A percentile compares a stretch with the other conserved stretches of the same genome.
Evolutionary conservation across 1,140 invertebrate genomes (phyloP).

Genomic region (Macrosteles quadrilineatus): DNA sequence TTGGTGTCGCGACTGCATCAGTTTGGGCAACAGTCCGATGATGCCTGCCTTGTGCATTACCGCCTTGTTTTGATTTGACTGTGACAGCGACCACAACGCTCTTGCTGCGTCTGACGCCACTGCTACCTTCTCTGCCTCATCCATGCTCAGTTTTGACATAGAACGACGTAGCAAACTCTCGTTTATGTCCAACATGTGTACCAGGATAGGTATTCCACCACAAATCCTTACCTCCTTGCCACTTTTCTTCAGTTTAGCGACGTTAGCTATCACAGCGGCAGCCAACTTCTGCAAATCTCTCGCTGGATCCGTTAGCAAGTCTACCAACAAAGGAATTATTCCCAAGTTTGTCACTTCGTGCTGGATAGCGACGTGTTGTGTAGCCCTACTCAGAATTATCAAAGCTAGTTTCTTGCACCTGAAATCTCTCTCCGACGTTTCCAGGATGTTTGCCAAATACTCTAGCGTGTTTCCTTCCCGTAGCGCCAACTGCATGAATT

Average conservation of each 20-base stretch:
- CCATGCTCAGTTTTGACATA: constrained; percentile 59
- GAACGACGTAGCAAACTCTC: constrained; percentile 53
- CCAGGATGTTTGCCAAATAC: constrained; percentile 87
- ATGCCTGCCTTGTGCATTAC: constrained; percentile 81
- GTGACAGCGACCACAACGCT: constrained; percentile 82
- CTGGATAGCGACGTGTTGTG: constrained; percentile 73
- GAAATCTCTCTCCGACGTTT: constrained; percentile 71
- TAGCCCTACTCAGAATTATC: constrained; percentile 75
- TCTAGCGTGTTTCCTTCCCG: constrained; percentile 85
- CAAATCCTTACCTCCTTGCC: constrained; percentile 80
- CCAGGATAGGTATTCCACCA: constrained; percentile 77
- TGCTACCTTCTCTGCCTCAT: constrained; percentile 65
- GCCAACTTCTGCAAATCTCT: constrained; percentile 76
- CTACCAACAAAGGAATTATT: constrained; percentile 70
- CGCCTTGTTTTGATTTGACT: constrained; percentile 80
- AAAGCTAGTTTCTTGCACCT: constrained; percentile 86
- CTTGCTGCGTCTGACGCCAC: constrained; percentile 80
- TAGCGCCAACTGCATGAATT: constrained; percentile 74
- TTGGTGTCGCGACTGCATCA: constrained; percentile 70
- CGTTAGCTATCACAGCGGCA: constrained; percentile 85
- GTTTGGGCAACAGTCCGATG: constrained; percentile 74
- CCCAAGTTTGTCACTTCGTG: constrained; percentile 85
- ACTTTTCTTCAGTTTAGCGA: constrained; percentile 80
- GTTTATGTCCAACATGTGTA: constrained; percentile 61
- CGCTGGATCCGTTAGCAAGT: constrained; percentile 68